Conservation (phyloP, 2,888 invertebrate species). For the Monochamus alternatus region DNA sequence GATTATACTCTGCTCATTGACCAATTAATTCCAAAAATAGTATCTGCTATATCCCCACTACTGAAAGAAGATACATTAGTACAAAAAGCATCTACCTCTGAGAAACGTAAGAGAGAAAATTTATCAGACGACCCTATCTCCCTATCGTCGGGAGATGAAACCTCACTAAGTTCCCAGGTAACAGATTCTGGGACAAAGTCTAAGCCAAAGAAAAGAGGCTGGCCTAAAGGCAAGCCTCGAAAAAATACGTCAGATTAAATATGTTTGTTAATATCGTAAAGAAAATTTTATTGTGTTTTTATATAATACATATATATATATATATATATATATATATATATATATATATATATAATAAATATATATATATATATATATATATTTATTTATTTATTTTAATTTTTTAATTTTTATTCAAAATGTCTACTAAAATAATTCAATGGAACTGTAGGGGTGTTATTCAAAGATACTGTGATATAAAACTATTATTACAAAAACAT, state of each 20-base stretch:
- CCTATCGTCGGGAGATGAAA: neutral
- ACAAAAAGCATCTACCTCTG: too few species aligned
- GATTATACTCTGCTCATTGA: too few species aligned
- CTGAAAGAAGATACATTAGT: too few species aligned
- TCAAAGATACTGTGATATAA: too few species aligned
- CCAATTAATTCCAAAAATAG: too few species aligned
- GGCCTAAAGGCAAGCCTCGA: constrained; percentile 10
- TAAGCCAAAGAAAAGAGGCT: neutral
- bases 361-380: neutral
- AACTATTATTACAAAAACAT: too few species aligned
- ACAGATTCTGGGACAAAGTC: neutral
- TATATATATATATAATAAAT: neutral
- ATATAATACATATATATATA: neutral
- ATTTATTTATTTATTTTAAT: too few species aligned
- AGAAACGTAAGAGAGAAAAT: neutral
- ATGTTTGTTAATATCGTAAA: neutral
- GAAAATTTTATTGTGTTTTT: too few species aligned
- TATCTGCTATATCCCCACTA: too few species aligned
- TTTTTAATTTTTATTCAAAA: too few species aligned
- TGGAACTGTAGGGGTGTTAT: too few species aligned
- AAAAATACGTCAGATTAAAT: neutral
- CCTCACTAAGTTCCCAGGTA: neutral
- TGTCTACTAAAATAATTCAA: too few species aligned
- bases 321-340: neutral
- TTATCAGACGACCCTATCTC: neutral